Conservation (phyloP, 2,888 invertebrate species). For the Toxonevra muliebris region DNA sequence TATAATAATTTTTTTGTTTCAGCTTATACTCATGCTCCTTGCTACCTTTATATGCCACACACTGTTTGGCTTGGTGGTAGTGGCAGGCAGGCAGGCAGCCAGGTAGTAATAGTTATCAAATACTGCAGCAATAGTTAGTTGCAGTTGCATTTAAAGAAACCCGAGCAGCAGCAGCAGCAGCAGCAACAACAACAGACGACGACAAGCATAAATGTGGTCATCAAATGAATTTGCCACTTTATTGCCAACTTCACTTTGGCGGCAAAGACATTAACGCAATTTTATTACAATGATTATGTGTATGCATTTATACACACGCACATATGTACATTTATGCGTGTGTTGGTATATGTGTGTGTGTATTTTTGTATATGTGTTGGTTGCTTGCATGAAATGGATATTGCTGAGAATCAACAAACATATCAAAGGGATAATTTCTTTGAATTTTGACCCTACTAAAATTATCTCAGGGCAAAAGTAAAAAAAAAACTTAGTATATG, state of each 20-base stretch:
- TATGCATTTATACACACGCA: constrained; percentile 26
- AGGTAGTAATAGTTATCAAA: background rate
- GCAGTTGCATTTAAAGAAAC: constrained; percentile 8
- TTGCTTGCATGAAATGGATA: too few relatives aligned
- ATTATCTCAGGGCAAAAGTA: background rate
- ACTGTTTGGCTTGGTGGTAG: constrained; percentile 38
- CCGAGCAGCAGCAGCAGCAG: constrained; percentile 12
- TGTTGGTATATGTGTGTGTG: background rate
- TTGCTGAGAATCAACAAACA: too few relatives aligned
- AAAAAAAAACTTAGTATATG: background rate
- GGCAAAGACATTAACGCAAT: constrained; percentile 58
- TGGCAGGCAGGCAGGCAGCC: background rate
- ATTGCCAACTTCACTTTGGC: constrained; percentile 56
- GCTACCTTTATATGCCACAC: too few relatives aligned
- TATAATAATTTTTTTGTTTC: constrained; percentile 17
- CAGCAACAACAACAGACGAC: background rate
- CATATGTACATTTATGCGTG: too few relatives aligned
- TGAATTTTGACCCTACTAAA: too few relatives aligned
- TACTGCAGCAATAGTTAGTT: background rate
- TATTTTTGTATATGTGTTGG: background rate
- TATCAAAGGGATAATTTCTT: too few relatives aligned
- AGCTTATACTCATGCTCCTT: background rate
- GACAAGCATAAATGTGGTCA: constrained; percentile 23
- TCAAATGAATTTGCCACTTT: constrained; percentile 59
- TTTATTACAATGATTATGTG: constrained; percentile 46